Evolutionary conservation across 2,888 invertebrate genomes (phyloP).

Genomic region (Scelioninae gen. 2): DNA sequence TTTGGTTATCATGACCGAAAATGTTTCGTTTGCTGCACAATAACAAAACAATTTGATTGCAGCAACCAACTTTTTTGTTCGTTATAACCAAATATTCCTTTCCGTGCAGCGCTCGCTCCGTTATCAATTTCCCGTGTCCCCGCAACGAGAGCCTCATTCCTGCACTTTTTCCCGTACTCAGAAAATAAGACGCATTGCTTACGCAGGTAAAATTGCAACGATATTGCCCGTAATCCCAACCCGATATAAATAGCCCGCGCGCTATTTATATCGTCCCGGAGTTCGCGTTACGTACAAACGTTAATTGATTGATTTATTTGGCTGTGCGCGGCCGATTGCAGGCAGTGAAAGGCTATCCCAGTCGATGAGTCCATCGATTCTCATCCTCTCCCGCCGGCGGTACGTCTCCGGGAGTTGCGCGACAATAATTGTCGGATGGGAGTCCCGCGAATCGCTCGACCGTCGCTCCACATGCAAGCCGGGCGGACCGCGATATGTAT

Average conservation of each 20-base stretch:
- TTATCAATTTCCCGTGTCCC: too few relatives aligned
- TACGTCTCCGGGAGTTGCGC: conserved; percentile 38
- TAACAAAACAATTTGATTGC: too few relatives aligned
- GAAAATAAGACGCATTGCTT: conserved; percentile 2
- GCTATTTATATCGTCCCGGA: conserved; percentile 25
- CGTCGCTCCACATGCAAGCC: conserved; percentile 55
- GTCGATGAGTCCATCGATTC: conserved; percentile 38
- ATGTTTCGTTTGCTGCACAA: too few relatives aligned
- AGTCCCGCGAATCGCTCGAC: conserved; percentile 43
- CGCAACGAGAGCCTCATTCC: neutral
- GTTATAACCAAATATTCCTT: too few relatives aligned
- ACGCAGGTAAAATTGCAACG: conserved; percentile 4
- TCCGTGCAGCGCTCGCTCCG: too few relatives aligned
- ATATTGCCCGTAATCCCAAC: conserved; percentile 13
- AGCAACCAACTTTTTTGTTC: too few relatives aligned
- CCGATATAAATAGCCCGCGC: conserved; percentile 11
- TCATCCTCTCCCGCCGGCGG: conserved; percentile 35
- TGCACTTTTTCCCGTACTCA: neutral
- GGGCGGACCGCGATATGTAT: conserved; percentile 58
- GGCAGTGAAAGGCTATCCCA: conserved; percentile 47
- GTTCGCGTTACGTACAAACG: conserved; percentile 16
- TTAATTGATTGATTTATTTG: conserved; percentile 45
- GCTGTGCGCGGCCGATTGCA: conserved; percentile 6
- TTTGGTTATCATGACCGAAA: too few relatives aligned
- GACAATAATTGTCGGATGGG: conserved; percentile 45